Conservation (phyloP, 2,888 invertebrate genomes). For the Eupeodes latifasciatus region DNA sequence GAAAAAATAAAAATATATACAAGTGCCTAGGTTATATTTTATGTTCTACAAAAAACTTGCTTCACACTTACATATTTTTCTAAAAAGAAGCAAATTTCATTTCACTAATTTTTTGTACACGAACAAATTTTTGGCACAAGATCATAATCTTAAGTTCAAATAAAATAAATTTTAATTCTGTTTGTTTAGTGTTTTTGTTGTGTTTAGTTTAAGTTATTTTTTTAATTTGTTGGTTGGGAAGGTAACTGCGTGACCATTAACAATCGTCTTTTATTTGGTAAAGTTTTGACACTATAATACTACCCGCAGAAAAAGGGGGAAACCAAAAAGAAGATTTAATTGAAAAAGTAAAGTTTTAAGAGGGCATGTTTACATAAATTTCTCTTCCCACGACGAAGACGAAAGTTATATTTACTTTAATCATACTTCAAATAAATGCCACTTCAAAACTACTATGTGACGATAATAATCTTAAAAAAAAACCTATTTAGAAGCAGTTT, state of each 20-base stretch:
- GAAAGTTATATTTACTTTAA: conserved; percentile 22
- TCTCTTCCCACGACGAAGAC: conserved; percentile 60
- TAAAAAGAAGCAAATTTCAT: conserved; percentile 39
- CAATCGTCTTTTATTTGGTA: conserved; percentile 61
- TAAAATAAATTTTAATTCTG: conserved; percentile 27
- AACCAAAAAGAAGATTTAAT: conserved; percentile 45
- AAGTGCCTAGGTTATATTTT: background rate
- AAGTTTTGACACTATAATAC: conserved; percentile 15
- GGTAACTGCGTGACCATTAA: conserved; percentile 68
- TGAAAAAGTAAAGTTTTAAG: conserved; percentile 57
- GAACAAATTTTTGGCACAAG: conserved; percentile 30
- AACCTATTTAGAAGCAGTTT: background rate
- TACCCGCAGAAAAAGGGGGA: background rate
- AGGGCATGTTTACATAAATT: conserved; percentile 59
- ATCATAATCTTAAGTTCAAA: conserved; percentile 54
- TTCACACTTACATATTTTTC: conserved; percentile 53
- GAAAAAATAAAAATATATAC: conserved; percentile 25
- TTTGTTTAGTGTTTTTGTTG: conserved; percentile 5
- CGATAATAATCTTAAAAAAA: background rate
- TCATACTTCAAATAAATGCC: conserved; percentile 21
- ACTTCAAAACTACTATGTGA: background rate
- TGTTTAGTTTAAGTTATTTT: background rate
- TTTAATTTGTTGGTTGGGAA: background rate
- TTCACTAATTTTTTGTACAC: conserved; percentile 45
- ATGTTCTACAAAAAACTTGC: conserved; percentile 31